Evolutionary conservation across 2,113 vertebrate genomes (phyloP).

Genomic region (Otolemur garnettii): DNA sequence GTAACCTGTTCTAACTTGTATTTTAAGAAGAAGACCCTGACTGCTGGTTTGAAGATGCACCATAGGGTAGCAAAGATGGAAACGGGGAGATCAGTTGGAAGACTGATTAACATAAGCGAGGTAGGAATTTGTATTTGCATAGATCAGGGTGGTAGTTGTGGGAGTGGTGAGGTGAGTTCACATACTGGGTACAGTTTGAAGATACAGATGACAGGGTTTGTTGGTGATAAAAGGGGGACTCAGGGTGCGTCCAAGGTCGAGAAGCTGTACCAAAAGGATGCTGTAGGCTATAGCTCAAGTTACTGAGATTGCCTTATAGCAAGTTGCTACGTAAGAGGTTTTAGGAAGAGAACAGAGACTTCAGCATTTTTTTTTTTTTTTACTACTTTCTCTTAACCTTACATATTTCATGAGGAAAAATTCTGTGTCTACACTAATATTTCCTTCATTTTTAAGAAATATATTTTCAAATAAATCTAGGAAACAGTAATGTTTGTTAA

Average conservation of each 20-base stretch:
- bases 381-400: not conserved
- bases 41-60: not conserved
- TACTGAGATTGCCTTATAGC: not conserved
- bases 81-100: not conserved
- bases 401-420: not conserved
- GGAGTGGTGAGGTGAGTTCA: not conserved
- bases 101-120: not conserved
- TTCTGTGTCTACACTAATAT: slow-evolving; percentile 36
- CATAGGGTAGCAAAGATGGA: not conserved
- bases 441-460: not conserved
- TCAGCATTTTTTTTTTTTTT: not conserved
- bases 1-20: not conserved
- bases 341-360: not conserved
- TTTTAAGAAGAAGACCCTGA: not conserved
- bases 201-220: not conserved
- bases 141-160: not conserved
- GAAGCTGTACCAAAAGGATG: not conserved
- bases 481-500: slow-evolving; percentile 36
- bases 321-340: not conserved
- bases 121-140: not conserved
- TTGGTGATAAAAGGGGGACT: not conserved
- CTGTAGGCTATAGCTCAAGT: not conserved
- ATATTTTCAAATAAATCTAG: slow-evolving; percentile 43
- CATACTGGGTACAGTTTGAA: not conserved
- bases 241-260: not conserved